Conservation (phyloP, 2,888 invertebrate genomes). For the Pseudoips prasinana region DNA sequence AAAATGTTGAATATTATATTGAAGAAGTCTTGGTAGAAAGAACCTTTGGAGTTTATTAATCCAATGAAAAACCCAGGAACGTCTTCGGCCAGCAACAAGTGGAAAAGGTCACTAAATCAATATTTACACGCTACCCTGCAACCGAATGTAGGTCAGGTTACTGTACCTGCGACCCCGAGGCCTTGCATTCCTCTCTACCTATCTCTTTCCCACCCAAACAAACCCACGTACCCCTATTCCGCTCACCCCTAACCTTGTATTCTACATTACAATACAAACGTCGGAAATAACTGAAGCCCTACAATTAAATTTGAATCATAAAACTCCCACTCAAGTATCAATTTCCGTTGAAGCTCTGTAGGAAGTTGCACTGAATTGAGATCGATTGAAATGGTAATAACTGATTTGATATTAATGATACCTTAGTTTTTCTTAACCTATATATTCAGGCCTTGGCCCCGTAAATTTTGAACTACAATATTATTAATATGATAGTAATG, state of each 20-base stretch:
- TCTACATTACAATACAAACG: constrained; percentile 68
- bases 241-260: constrained; percentile 63
- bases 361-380: constrained; percentile 49
- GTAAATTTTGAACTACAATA: constrained; percentile 18
- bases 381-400: constrained; percentile 57
- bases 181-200: constrained; percentile 65
- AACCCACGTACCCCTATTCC: constrained; percentile 39
- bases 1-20: too few relatives aligned
- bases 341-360: constrained; percentile 25
- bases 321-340: constrained; percentile 32
- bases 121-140: constrained; percentile 73
- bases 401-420: constrained; percentile 66
- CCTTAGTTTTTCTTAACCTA: constrained; percentile 57
- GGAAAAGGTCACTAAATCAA: constrained; percentile 69
- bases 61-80: constrained; percentile 27
- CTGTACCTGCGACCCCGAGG: constrained; percentile 72
- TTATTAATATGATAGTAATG: too few relatives aligned
- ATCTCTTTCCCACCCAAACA: constrained; percentile 40
- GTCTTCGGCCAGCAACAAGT: constrained; percentile 64
- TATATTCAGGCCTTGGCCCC: constrained; percentile 58
- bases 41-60: too few relatives aligned
- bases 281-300: constrained; percentile 57
- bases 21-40: too few relatives aligned
- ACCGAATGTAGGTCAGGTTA: constrained; percentile 75
- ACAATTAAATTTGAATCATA: constrained; percentile 61